Base-by-base conservation (phyloP, 1,140 invertebrate genomes). In the Drosophila subobscura region DNA sequence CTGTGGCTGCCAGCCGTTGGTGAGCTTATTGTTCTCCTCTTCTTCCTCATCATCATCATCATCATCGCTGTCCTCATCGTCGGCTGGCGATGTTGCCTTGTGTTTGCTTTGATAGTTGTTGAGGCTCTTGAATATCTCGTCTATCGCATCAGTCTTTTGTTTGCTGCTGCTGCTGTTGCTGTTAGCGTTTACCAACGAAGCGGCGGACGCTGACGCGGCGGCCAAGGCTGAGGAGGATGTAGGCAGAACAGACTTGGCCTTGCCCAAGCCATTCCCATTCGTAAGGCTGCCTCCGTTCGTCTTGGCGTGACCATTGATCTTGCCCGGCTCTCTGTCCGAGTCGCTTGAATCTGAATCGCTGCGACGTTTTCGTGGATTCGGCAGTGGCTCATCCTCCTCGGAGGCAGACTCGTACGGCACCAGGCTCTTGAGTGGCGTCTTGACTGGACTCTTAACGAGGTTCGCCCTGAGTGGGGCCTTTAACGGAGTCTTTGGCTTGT, bases 371-470 rank as follows among this genome's bases (percentile, higher is more conserved):
- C 84, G 77, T 16, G 79, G 51, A 78, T 74, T 90, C 1, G 67
- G 63, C 51, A 51, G 64, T 40, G 54, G 58, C 22, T 90, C 72
- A 50, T 91, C 90, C 56, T 91, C 90, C 14, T 90, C 90, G 1
- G 90, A 89, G 66, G 91, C 91, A 1, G 80, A 90, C 56, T 86
- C 90, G 56, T 91, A 91, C 14, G 91, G 91, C 20, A 91, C 91
- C 29, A 91, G 73, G 50, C 91, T 91, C 58, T 91, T 91, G 0
- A 89, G 75, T 37, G 77, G 65, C 16, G 63, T 64, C 60, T 79
- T 79, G 44, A 66, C 29, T 77, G 71, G 54, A 27, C 4, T 37
- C 33, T 37, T 37, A 12, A 37, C 51, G 2, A 78, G 78, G 27
- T 59, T 50, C 12, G 45, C 70, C 72, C 63, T 77, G 4, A 47